phyloP scores from a whole-genome alignment of 2,113 vertebrate species.

The Oostethus manadensis region DNA sequence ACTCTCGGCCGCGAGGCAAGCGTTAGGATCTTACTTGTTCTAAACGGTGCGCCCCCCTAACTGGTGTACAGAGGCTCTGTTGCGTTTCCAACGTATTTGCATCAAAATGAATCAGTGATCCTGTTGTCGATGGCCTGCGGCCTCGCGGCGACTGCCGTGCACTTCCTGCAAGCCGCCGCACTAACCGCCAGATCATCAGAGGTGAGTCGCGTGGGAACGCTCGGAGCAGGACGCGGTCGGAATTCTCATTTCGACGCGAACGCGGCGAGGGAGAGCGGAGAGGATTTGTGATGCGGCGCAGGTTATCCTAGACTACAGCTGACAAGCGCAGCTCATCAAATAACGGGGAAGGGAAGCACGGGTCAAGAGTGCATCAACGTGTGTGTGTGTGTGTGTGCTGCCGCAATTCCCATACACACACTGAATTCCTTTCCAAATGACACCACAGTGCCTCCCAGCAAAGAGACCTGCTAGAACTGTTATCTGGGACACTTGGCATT shows the following conservation, averaged over 20 bases:
- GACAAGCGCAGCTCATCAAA: conserved; percentile 39
- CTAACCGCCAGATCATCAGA: conserved; percentile 1
- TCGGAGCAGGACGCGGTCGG: conserved; percentile 6
- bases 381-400: conserved; percentile 22
- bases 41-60: background rate
- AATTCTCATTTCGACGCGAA: conserved; percentile 15
- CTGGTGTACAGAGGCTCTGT: background rate
- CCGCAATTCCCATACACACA: conserved; percentile 35
- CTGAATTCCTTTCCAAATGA: conserved; percentile 23
- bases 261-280: conserved; percentile 2
- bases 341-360: conserved; percentile 26
- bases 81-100: background rate
- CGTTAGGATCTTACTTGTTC: background rate
- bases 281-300: background rate
- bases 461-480: conserved; percentile 24
- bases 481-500: conserved; percentile 33
- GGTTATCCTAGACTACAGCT: conserved; percentile 30
- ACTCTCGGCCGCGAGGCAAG: background rate
- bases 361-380: conserved; percentile 33
- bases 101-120: background rate
- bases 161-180: conserved; percentile 18
- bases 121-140: background rate
- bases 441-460: conserved; percentile 7
- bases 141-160: conserved; percentile 14
- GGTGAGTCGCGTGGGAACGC: conserved; percentile 11